phyloP scores from a whole-genome alignment of 2,888 invertebrate genomes.

The Biston stratarius region DNA sequence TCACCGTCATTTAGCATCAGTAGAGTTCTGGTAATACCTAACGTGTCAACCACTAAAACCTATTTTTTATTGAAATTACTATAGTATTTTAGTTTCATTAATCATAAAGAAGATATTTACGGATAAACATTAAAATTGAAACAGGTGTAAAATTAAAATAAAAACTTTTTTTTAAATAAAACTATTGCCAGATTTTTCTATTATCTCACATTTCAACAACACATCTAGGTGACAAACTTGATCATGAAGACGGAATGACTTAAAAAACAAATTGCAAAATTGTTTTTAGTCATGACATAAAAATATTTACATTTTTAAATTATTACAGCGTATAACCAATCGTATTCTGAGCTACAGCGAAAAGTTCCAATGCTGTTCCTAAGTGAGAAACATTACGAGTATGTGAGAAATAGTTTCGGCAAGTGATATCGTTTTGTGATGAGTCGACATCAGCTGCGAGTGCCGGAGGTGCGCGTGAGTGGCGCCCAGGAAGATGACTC shows the following conservation, averaged over 20 bases:
- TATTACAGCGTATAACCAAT: background rate
- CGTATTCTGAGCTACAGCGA: background rate
- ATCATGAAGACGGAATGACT: background rate
- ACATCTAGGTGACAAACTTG: background rate
- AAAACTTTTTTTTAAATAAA: no score
- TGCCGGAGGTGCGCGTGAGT: conserved; percentile 89
- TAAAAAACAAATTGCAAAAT: background rate
- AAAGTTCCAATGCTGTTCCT: background rate
- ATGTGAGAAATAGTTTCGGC: conserved; percentile 37
- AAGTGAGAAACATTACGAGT: conserved; percentile 9
- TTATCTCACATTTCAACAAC: conserved; percentile 20
- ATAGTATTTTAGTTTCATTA: no score
- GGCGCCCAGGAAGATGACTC: conserved; percentile 82
- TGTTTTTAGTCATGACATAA: conserved; percentile 1
- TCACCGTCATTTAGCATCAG: no score
- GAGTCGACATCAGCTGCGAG: conserved; percentile 87
- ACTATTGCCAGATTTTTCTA: background rate
- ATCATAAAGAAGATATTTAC: no score
- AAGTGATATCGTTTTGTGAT: conserved; percentile 78
- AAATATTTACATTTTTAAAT: background rate
- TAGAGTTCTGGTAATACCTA: no score
- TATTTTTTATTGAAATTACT: no score
- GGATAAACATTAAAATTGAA: no score
- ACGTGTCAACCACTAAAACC: no score
- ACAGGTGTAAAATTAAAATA: background rate